Evolutionary conservation across 2,797 vertebrate species (phyloP).

Genomic region (Percopsis omiscomaycus): DNA sequence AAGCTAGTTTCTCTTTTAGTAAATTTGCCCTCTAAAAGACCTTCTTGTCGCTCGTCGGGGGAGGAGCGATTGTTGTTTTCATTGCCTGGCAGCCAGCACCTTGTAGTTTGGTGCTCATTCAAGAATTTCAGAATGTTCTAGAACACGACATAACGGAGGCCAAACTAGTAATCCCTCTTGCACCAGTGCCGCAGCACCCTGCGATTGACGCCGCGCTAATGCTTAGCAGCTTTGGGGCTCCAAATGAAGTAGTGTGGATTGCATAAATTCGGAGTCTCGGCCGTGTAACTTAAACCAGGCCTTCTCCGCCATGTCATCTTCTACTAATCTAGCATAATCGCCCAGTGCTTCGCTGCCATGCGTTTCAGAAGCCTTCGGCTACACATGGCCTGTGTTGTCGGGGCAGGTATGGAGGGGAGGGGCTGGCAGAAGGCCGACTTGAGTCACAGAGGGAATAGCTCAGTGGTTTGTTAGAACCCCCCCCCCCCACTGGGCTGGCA

Average conservation of each 20-base stretch:
- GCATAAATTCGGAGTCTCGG: slow-evolving; percentile 32
- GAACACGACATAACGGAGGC: neutral
- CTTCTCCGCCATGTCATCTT: slow-evolving; percentile 18
- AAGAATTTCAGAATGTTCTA: slow-evolving; percentile 7
- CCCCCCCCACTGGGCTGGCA: slow-evolving; percentile 39
- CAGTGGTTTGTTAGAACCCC: slow-evolving; percentile 27
- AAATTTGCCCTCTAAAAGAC: slow-evolving; percentile 18
- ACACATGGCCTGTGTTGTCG: slow-evolving; percentile 4
- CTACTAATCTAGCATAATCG: slow-evolving; percentile 6
- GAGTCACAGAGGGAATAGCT: slow-evolving; percentile 39
- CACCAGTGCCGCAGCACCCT: neutral
- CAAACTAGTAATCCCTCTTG: slow-evolving; percentile 3
- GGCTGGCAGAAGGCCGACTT: slow-evolving; percentile 40
- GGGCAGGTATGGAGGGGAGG: slow-evolving; percentile 59
- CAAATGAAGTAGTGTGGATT: slow-evolving; percentile 43
- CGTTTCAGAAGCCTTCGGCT: neutral
- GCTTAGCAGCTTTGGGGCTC: slow-evolving; percentile 16
- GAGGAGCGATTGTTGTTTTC: slow-evolving; percentile 10
- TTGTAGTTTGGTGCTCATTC: slow-evolving; percentile 4
- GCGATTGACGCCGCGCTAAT: slow-evolving; percentile 23
- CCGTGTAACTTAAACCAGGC: slow-evolving; percentile 50
- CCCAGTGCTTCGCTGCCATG: neutral
- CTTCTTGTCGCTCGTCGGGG: slow-evolving; percentile 5
- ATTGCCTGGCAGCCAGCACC: slow-evolving; percentile 13
- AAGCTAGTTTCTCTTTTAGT: slow-evolving; percentile 28